Conservation (phyloP, 92 coral and sea anemone species). For the Umimayanthus chanpuru region DNA sequence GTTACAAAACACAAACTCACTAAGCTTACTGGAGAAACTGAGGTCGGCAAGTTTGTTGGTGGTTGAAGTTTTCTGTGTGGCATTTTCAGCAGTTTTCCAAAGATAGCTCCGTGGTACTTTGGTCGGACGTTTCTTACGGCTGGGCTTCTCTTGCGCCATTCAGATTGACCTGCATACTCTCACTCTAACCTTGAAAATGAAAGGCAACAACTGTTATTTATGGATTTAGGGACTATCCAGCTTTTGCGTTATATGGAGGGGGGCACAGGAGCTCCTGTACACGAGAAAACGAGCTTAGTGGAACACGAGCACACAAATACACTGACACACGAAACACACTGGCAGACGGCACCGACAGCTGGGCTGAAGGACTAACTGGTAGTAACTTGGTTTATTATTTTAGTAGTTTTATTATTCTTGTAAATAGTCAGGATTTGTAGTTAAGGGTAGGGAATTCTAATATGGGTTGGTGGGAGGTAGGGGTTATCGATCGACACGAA, state of each 20-base stretch:
- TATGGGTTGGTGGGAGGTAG: too few species aligned
- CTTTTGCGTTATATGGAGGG: neutral
- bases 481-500: too few species aligned
- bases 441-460: too few species aligned
- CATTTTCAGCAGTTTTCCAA: slow-evolving; percentile 34
- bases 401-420: too few species aligned
- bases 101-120: slow-evolving; percentile 46
- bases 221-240: neutral
- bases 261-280: too few species aligned
- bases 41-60: slow-evolving; percentile 28
- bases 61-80: slow-evolving; percentile 24
- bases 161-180: neutral
- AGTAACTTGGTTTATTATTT: too few species aligned
- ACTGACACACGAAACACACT: too few species aligned
- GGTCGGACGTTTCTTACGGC: slow-evolving; percentile 22
- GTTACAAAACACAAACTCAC: slow-evolving; percentile 83
- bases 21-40: slow-evolving; percentile 76
- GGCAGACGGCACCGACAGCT: too few species aligned
- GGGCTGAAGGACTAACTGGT: too few species aligned
- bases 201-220: neutral
- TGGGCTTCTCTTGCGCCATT: slow-evolving; percentile 38
- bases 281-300: too few species aligned
- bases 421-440: too few species aligned
- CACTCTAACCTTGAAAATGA: neutral
- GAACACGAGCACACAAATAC: too few species aligned